Evolutionary conservation across 2,113 vertebrate species (phyloP), one percentile per base, ranked within the genome.

Genomic region (Neoarius graeffei): DNA sequence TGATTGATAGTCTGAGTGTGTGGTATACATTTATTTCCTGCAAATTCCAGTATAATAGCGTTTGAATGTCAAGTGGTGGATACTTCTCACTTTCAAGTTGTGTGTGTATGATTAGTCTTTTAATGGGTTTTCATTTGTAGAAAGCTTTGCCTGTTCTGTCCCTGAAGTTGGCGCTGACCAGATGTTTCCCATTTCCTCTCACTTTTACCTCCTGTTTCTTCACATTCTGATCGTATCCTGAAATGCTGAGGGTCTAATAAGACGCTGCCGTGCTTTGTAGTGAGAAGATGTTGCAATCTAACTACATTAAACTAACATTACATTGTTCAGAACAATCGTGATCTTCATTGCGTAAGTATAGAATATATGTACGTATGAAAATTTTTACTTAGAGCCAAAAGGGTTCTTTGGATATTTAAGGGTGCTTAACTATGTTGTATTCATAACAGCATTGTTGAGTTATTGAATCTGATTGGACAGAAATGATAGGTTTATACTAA

Each of bases 111-210:
- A 81, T 86, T 54, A 86, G 77, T 54, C 85, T 59, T 67, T 42
- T 86, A 35, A 86, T 86, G 62, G n/a, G 64, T 69, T 81, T 86
- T 81, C 50, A 69, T 86, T 86, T 86, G 62, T 56, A 86, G 27
- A 81, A 86, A 81, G 77, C 77, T 42, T 69, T 57, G 85, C 13
- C 76, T 69, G 13, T 27, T 64, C 77, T 69, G 13, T 27, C 77
- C 77, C 62, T 69, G 62, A 42, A 64, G 77, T 86, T 69, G 77
- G 50, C 42, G 25, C 42, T 42, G 60, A 69, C 76, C 85, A 86
- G 77, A 81, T 86, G 85, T 86, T 86, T 81, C 62, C 85, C 86
- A 57, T 81, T 71, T 87, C 14, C 86, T 67, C 52, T 71, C 77
- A 6, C 62, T 87, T 71, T 86, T 81, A 56, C 60, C 85, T 86